A percentile compares a stretch with the other conserved stretches of the same genome.
These are phyloP conservation scores for Lampropteryx suffumata DNA, from an alignment of 2,888 invertebrate genomes.

Conservation along the genomic window DNA sequence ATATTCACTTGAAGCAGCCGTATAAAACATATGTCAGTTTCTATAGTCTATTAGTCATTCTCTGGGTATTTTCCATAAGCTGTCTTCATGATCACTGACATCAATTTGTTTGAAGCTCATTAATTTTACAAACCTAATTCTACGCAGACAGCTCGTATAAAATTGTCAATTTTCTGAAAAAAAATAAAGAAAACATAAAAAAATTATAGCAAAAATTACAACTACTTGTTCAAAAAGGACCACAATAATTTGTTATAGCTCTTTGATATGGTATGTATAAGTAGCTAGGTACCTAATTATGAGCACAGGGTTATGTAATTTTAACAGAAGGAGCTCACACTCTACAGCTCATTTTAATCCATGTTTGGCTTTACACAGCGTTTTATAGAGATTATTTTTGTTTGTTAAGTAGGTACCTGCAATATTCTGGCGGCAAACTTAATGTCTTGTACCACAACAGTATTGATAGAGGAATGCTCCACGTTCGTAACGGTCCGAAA, in stretches of 20 bases:
- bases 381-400: not conserved
- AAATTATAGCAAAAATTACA: no score
- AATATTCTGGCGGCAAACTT: constrained; percentile 83
- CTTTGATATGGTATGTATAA: no score
- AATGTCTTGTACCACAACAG: constrained; percentile 86
- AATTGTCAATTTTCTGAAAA: constrained; percentile 57
- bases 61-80: not conserved
- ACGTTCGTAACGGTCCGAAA: constrained; percentile 90
- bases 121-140: constrained; percentile 31
- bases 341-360: no score
- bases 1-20: not conserved
- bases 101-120: constrained; percentile 25
- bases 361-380: no score
- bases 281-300: no score
- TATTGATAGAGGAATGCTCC: constrained; percentile 88
- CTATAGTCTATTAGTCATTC: not conserved
- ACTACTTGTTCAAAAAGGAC: no score
- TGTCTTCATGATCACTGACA: constrained; percentile 14
- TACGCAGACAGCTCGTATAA: constrained; percentile 49
- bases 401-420: constrained; percentile 72
- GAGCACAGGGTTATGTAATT: no score
- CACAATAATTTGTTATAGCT: no score
- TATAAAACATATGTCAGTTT: constrained; percentile 2
- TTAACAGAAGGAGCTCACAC: no score
- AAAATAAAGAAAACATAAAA: constrained; percentile 19